Percentiles rank a stretch among this genome's conserved stretches.
Evolutionary conservation across 2,797 vertebrate genomes (phyloP).

Genomic region (Rhodeus uyekii): DNA sequence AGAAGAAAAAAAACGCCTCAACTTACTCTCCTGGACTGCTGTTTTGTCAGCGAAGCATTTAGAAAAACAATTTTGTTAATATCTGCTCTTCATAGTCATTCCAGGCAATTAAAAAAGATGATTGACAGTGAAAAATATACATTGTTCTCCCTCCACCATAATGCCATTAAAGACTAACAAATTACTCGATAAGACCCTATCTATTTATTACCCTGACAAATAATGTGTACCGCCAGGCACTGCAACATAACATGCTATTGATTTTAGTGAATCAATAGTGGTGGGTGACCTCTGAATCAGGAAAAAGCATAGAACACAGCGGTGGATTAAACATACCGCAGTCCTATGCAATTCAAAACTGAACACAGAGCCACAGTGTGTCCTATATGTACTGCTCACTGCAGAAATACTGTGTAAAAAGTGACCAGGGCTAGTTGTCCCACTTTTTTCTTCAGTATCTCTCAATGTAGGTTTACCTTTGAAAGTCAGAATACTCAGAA

Average conservation of each 20-base stretch:
- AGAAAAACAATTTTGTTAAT: conserved; percentile 22
- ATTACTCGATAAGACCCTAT: conserved; percentile 3
- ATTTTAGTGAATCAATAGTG: conserved; percentile 32
- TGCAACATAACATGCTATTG: conserved; percentile 32
- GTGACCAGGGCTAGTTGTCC: not conserved
- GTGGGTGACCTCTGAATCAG: not conserved
- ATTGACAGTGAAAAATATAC: not conserved
- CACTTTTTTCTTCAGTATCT: not conserved
- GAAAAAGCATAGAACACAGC: not conserved
- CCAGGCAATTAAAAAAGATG: conserved; percentile 12
- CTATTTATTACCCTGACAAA: conserved; percentile 23
- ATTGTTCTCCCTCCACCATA: not conserved
- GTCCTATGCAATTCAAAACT: not conserved
- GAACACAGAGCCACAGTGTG: not conserved
- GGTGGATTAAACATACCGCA: not conserved
- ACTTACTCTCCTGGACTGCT: conserved; percentile 70
- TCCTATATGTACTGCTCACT: not conserved
- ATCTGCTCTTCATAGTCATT: conserved; percentile 2
- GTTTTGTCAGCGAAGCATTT: conserved; percentile 46
- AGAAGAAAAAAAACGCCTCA: conserved; percentile 3
- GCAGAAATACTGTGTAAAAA: not conserved
- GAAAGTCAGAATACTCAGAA: not conserved
- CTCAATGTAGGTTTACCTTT: not conserved
- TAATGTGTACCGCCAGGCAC: not conserved
- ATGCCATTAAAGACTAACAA: conserved; percentile 5